These are phyloP conservation scores for Bruchidius siliquastri DNA, from an alignment of 2,888 invertebrate genomes.

Conservation along the genomic window DNA sequence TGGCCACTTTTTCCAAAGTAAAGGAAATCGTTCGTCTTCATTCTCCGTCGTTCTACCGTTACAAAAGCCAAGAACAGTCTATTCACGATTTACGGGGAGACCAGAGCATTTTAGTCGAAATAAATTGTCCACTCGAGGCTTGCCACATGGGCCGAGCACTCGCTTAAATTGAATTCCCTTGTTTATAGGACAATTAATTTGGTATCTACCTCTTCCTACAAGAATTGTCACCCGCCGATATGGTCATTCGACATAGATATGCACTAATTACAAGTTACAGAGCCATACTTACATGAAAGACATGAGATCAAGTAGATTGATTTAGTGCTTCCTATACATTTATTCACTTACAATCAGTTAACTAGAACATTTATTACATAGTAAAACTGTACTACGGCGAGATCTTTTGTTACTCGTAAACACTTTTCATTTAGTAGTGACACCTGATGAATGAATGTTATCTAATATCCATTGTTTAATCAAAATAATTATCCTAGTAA, in stretches of 20 bases:
- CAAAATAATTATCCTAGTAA: too few species aligned
- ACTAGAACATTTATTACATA: too few species aligned
- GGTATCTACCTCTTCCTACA: neutral
- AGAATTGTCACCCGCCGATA: neutral
- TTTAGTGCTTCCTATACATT: too few species aligned
- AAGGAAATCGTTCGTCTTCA: neutral
- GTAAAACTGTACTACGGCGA: too few species aligned
- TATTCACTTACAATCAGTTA: too few species aligned
- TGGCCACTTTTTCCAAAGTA: neutral
- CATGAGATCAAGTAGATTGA: too few species aligned
- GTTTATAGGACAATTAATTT: neutral
- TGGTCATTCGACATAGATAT: neutral
- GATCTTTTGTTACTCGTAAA: too few species aligned
- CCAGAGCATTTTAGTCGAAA: neutral
- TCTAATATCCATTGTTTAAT: too few species aligned
- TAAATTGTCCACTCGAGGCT: neutral
- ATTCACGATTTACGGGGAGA: neutral
- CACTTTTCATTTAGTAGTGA: too few species aligned
- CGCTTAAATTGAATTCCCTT: neutral
- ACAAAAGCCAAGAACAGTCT: neutral
- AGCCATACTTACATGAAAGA: too few species aligned
- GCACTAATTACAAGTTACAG: neutral
- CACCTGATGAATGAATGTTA: too few species aligned
- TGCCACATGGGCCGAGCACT: neutral
- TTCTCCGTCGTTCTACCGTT: neutral